Evolutionary conservation across 2,797 vertebrate species (phyloP), one percentile per base, ranked within the genome.

Genomic region (Melopsittacus undulatus): DNA sequence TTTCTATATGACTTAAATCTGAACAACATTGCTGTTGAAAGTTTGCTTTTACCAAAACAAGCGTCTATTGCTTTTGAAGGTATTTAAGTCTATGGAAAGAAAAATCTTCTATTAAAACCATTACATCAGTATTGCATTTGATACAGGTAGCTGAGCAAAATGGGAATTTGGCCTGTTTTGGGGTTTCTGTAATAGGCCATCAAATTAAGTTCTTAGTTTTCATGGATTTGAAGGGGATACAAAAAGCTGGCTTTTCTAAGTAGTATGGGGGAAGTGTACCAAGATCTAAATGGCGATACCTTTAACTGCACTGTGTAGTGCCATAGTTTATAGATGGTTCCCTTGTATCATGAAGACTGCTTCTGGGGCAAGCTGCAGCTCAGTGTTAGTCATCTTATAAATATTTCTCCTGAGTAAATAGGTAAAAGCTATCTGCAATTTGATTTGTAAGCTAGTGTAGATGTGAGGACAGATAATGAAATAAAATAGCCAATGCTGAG

Each of bases 1-100:
- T 67, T 92, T 78, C 77, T 96, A 4, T 49, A 69, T 72, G 69
- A 83, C 66, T 92, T 75, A 88, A 91, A 6, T 81, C 52, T 78
- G 66, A 90, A 6, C 4, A 5, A 29, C 7, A 19, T 30, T 1
- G 0, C 61, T 74, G 52, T 45, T 61, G 68, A 42, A 85, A 92
- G 75, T 83, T 52, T 85, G 61, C 62, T 74, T 90, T 83, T 94
- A 36, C 66, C 29, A 83, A 49, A 83, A 77, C 36, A 68, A 77
- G 38, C 22, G 8, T 62, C 82, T 64, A 0, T 64, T 78, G 48
- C 57, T 92, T 95, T 91, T 94, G 52, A 87, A 76, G 79, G 30
- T 62, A 45, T 21, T 82, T 27, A 67, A 62, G 66, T 67, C 26
- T 19, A 13, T 64, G 49, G 66, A 70, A 90, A 78, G 59, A 84